Conservation (phyloP, 2,113 vertebrate species). For the Octodon degus region DNA sequence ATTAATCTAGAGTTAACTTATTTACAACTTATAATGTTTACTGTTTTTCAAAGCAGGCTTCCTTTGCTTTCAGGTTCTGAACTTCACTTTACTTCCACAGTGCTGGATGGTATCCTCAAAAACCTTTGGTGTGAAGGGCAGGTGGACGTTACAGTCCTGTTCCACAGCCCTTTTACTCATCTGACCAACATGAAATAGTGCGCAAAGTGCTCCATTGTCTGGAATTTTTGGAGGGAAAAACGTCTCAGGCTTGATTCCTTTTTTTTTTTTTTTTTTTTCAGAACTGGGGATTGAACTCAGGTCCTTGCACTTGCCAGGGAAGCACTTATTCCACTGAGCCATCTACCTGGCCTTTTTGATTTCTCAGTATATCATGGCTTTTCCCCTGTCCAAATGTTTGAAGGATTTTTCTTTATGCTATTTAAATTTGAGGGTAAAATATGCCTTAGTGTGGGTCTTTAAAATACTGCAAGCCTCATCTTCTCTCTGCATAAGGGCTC, state of each 20-base stretch:
- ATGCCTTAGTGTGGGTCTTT: neutral
- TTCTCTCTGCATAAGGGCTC: neutral
- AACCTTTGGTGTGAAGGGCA: neutral
- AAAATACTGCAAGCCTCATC: neutral
- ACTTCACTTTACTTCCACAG: neutral
- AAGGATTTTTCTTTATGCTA: neutral
- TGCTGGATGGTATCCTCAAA: rapidly evolving
- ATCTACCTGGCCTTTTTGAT: neutral
- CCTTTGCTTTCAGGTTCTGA: neutral
- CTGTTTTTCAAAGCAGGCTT: neutral
- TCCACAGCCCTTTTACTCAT: neutral
- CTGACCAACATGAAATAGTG: too few relatives aligned
- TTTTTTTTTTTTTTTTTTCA: too few relatives aligned
- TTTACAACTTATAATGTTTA: too few relatives aligned
- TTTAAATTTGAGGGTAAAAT: neutral
- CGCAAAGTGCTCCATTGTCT: neutral
- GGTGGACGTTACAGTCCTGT: rapidly evolving
- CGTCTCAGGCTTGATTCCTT: neutral
- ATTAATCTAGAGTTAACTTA: neutral
- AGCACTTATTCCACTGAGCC: too few relatives aligned
- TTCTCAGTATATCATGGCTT: neutral
- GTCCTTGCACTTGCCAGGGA: too few relatives aligned
- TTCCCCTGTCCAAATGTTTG: neutral
- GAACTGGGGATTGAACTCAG: too few relatives aligned
- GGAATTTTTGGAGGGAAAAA: neutral